Percentiles rank a stretch among this genome's conserved stretches.
Conservation (phyloP, 2,113 vertebrate species). For the Budorcas taxicolor region DNA sequence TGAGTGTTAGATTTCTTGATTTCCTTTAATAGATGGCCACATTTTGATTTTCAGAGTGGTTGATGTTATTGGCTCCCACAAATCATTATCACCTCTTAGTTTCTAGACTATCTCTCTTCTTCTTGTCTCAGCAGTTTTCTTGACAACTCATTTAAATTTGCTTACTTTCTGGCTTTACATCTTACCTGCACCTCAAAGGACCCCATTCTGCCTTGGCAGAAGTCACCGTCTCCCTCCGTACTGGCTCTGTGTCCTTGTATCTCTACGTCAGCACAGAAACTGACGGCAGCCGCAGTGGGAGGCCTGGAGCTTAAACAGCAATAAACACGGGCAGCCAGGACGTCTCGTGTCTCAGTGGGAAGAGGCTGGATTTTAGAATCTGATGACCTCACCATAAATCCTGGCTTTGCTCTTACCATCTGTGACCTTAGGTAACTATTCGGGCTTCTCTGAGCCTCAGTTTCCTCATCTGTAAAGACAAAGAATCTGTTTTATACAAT, state of each 20-base stretch:
- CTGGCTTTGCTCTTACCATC: not conserved
- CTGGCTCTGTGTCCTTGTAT: not conserved
- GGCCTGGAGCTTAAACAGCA: not conserved
- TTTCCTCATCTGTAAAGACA: not conserved
- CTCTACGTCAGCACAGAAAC: not conserved
- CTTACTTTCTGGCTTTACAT: not conserved
- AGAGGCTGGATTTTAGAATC: not conserved
- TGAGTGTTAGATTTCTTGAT: not conserved
- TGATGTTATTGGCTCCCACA: not conserved
- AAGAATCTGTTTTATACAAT: not conserved
- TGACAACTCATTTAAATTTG: not conserved
- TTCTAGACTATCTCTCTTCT: not conserved
- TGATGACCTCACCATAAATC: not conserved
- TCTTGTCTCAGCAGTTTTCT: not conserved
- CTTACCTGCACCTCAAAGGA: not conserved
- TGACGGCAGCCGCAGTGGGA: not conserved
- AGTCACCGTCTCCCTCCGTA: fast-evolving
- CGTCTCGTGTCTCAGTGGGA: not conserved
- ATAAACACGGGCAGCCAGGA: fast-evolving
- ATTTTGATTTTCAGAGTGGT: not conserved
- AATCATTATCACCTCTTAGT: not conserved
- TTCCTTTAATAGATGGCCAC: not conserved
- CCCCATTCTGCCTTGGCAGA: not conserved
- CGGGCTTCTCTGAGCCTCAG: not conserved
- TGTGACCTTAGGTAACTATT: not conserved